Base-by-base conservation (phyloP, 1,140 invertebrate species). In the Achroia grisella region DNA sequence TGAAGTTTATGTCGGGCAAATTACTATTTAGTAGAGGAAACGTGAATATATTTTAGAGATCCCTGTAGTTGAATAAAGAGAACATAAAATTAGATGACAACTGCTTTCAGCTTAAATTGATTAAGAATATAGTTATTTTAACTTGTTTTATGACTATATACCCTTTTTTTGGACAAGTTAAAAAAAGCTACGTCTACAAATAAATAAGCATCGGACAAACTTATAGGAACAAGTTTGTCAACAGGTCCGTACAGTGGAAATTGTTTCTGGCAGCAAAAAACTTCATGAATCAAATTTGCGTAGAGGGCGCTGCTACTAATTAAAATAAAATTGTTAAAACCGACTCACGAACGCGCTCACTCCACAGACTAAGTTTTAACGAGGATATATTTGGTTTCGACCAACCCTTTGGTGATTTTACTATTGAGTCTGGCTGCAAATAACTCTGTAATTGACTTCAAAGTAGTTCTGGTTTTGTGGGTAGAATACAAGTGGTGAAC, bases 311-410 rank as follows among this genome's bases (percentile, higher is more conserved):
- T 69, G 69, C 56, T 76, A 73, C 76, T 82, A 81, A 82, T 85
- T 85, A 82, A 82, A 85, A 85, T 74, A 79, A 85, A 85, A 85
- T 79, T 81, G 81, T 82, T 82, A 73, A 81, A 85, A 84, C 75
- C 72, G 62, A 69, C 59, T 62, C 60, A 56, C 49, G 54, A 52
- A 56, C 58, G 53, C 62, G 52, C 62, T 43, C 45, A 52, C 61
- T 61, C 58, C 50, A 66, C 64, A 62, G 78, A 71, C 81, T 71
- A 85, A 85, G 75, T 85, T 85, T 85, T 85, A 82, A 85, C 77
- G 81, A 82, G 78, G 71, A 82, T 82, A 75, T 82, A 82, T 85
- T 81, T 79, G 77, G 74, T 80, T 82, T 76, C 71, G 70, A 72
- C 71, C 73, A 77, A 80, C 76, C 80, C 76, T 82, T 84, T 80